Percentiles rank a stretch among this genome's conserved stretches.
Conservation (phyloP, 2,888 invertebrate genomes). For the Caenorhabditis becei region DNA sequence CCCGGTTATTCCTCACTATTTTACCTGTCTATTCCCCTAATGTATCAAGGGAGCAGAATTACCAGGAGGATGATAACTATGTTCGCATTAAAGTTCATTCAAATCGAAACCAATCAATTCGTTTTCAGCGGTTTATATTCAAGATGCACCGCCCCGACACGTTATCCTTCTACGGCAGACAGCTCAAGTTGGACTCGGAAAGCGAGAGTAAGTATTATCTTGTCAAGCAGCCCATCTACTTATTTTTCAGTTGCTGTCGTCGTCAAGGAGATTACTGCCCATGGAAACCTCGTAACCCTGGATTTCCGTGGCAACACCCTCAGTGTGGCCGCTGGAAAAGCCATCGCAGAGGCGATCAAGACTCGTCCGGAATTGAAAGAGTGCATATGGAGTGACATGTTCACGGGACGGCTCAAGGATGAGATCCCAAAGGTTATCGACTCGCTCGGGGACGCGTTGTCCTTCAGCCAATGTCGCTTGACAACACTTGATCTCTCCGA, state of each 20-base stretch:
- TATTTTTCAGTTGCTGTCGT: conserved; percentile 65
- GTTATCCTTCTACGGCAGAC: conserved; percentile 30
- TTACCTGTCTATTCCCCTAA: conserved; percentile 27
- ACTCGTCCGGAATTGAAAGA: conserved; percentile 82
- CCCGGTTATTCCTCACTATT: conserved; percentile 49
- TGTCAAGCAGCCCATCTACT: background rate
- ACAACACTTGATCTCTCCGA: conserved; percentile 94
- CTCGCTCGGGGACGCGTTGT: conserved; percentile 89
- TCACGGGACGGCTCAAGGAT: conserved; percentile 94
- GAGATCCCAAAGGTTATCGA: conserved; percentile 95
- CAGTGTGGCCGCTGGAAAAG: conserved; percentile 71
- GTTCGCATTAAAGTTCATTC: background rate
- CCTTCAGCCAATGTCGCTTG: conserved; percentile 88
- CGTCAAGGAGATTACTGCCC: conserved; percentile 60
- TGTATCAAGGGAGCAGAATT: conserved; percentile 5
- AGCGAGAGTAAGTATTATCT: conserved; percentile 24
- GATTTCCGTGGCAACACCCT: conserved; percentile 78
- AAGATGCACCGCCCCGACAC: conserved; percentile 35
- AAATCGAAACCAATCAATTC: background rate
- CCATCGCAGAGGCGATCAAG: conserved; percentile 68
- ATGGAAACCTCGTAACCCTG: conserved; percentile 59
- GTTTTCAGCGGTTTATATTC: conserved; percentile 32
- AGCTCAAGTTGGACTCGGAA: conserved; percentile 45
- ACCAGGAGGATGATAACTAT: background rate
- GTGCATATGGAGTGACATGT: conserved; percentile 96